Evolutionary conservation across 2,888 invertebrate genomes (phyloP).

Genomic region (Adelognathus sp.): DNA sequence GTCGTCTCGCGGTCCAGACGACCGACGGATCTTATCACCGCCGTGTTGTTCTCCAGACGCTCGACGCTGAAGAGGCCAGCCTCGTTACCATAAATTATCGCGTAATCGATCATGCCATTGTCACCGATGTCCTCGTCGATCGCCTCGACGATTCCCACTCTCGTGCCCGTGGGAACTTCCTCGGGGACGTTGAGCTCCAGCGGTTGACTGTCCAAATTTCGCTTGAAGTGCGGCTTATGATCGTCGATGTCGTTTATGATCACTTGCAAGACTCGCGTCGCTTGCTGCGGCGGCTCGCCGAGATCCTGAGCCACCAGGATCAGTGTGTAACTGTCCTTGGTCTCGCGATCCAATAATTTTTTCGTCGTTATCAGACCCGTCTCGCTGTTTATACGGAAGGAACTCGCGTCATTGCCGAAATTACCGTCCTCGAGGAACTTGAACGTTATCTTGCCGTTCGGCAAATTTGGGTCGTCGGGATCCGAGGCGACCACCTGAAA

Average conservation of each 20-base stretch:
- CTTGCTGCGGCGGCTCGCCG: slow-evolving; percentile 89
- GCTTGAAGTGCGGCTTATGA: slow-evolving; percentile 88
- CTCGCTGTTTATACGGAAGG: slow-evolving; percentile 78
- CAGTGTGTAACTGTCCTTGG: slow-evolving; percentile 88
- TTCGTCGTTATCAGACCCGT: slow-evolving; percentile 89
- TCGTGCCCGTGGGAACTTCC: slow-evolving; percentile 86
- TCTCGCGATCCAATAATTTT: slow-evolving; percentile 88
- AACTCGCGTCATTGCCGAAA: slow-evolving; percentile 77
- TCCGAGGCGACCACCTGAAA: slow-evolving; percentile 90
- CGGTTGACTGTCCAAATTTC: slow-evolving; percentile 86
- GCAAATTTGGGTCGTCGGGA: slow-evolving; percentile 89
- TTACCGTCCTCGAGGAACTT: slow-evolving; percentile 87
- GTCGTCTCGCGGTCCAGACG: slow-evolving; percentile 86
- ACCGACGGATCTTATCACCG: slow-evolving; percentile 84
- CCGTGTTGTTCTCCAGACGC: slow-evolving; percentile 86
- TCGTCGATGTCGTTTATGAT: slow-evolving; percentile 89
- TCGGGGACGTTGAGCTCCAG: slow-evolving; percentile 85
- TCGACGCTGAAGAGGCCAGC: slow-evolving; percentile 85
- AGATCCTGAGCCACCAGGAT: slow-evolving; percentile 90
- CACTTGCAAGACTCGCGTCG: slow-evolving; percentile 87
- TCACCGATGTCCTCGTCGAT: slow-evolving; percentile 89
- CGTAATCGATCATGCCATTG: slow-evolving; percentile 89
- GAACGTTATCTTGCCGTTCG: slow-evolving; percentile 88
- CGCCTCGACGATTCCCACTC: slow-evolving; percentile 87
- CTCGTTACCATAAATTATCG: slow-evolving; percentile 89